phyloP scores from a whole-genome alignment of 1,140 invertebrate genomes.

The Bombus balteatus region DNA sequence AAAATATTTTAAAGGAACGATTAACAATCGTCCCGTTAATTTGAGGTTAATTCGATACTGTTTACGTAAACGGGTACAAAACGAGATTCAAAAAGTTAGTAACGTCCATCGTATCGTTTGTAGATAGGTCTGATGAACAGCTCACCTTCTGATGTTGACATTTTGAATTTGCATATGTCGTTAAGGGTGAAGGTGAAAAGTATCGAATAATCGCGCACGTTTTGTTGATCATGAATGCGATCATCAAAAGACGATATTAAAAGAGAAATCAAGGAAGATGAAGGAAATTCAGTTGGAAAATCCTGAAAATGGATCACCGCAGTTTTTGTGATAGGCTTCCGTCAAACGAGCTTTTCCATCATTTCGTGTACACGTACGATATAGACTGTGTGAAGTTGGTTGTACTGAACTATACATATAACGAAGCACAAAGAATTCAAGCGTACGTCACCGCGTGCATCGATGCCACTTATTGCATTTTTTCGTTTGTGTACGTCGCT shows the following conservation, averaged over 20 bases:
- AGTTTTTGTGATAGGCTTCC: neutral
- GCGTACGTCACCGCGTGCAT: neutral
- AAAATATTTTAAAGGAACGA: neutral
- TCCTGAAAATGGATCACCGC: neutral
- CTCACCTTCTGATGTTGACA: conserved; percentile 61
- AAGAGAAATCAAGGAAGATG: neutral
- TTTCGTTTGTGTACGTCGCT: neutral
- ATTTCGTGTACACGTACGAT: conserved; percentile 5
- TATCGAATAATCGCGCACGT: neutral
- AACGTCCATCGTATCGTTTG: neutral
- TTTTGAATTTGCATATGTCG: conserved; percentile 54
- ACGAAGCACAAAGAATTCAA: neutral
- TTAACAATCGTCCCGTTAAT: neutral
- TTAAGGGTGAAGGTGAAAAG: conserved; percentile 31
- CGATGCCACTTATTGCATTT: neutral
- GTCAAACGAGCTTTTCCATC: conserved; percentile 9
- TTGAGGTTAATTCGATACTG: neutral
- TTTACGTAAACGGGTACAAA: neutral
- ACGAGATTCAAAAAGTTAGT: neutral
- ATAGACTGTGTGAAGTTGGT: conserved; percentile 3
- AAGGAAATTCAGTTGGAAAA: neutral
- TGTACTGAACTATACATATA: neutral
- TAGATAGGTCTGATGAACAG: neutral
- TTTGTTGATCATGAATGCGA: neutral
- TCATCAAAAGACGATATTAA: neutral